Percentiles rank a stretch among this genome's conserved stretches.
Conservation (phyloP, 2,113 vertebrate genomes). For the Plotosus lineatus region DNA sequence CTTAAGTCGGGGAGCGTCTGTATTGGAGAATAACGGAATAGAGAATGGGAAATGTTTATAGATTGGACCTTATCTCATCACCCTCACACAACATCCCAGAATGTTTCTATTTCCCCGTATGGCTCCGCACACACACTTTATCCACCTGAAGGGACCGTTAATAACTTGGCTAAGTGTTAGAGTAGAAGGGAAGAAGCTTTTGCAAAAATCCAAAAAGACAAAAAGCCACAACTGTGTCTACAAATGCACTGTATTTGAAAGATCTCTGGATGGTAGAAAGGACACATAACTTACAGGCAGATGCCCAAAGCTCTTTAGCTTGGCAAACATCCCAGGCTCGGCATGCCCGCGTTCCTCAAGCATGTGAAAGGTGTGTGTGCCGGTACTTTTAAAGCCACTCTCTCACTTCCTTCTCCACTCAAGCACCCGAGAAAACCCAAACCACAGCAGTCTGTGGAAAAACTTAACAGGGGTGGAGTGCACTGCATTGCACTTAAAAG, state of each 20-base stretch:
- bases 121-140: background rate
- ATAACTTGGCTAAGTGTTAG: background rate
- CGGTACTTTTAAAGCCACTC: constrained; percentile 21
- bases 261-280: constrained; percentile 18
- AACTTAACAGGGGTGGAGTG: background rate
- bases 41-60: too few relatives aligned
- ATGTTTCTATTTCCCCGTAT: background rate
- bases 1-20: too few relatives aligned
- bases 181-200: too few relatives aligned
- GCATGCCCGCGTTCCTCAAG: constrained; percentile 20
- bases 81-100: background rate
- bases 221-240: background rate
- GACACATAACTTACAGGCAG: constrained; percentile 15
- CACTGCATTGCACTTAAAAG: background rate
- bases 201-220: background rate
- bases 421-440: constrained; percentile 28
- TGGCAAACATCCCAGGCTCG: constrained; percentile 31
- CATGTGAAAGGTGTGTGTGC: constrained; percentile 30
- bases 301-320: constrained; percentile 18
- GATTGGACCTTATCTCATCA: background rate
- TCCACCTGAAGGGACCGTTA: background rate
- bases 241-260: constrained; percentile 6
- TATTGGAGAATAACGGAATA: too few relatives aligned
- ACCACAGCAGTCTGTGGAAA: constrained; percentile 30
- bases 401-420: background rate